A percentile compares a stretch with the other conserved stretches of the same genome.
phyloP scores from a whole-genome alignment of 37 sponge, comb jelly and placozoan genomes.

The Mnemiopsis leidyi region DNA sequence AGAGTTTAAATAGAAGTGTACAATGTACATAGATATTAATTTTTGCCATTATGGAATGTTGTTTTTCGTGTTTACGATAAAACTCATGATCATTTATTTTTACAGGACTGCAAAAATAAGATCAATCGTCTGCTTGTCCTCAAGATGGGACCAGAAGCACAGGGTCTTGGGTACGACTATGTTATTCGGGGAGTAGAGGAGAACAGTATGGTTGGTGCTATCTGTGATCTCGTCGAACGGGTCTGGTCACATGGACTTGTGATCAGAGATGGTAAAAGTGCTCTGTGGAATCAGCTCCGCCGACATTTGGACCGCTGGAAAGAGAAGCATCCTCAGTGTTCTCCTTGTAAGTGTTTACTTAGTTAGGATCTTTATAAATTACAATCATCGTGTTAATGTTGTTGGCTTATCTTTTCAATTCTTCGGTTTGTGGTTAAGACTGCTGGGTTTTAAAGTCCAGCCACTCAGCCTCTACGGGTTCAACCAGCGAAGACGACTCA shows the following conservation, averaged over 20 bases:
- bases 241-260: slow-evolving; percentile 91
- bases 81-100: not conserved
- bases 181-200: slow-evolving; percentile 76
- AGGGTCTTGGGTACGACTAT: slow-evolving; percentile 66
- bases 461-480: slow-evolving; percentile 38
- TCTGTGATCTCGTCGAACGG: slow-evolving; percentile 91
- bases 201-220: slow-evolving; percentile 89
- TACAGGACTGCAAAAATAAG: slow-evolving; percentile 59
- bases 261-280: slow-evolving; percentile 73
- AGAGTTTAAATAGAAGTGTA: no score
- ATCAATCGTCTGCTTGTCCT: slow-evolving; percentile 67
- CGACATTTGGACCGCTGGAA: not conserved
- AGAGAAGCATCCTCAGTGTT: not conserved
- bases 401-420: not conserved
- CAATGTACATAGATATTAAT: no score
- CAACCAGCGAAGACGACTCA: slow-evolving; percentile 53
- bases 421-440: not conserved
- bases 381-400: not conserved
- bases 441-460: not conserved
- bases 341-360: slow-evolving; percentile 36
- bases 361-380: not conserved
- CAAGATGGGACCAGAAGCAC: slow-evolving; percentile 67
- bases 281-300: slow-evolving; percentile 24
- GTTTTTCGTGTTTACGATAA: not conserved
- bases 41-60: no score